Conservation (phyloP, 1,140 invertebrate genomes). For the Panulirus ornatus region DNA sequence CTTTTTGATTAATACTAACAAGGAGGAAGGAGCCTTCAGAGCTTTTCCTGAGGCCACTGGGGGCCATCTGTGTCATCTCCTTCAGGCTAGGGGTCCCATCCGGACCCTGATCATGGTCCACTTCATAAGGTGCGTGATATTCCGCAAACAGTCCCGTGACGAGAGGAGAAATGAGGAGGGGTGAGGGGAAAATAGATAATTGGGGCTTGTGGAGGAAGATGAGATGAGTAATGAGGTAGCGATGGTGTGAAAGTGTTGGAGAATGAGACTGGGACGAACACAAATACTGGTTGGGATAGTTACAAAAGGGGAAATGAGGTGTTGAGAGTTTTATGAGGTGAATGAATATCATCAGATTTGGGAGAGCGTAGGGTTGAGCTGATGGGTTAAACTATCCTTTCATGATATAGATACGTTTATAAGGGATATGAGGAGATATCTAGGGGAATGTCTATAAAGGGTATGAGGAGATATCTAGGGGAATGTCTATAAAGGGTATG, state of each 20-base stretch:
- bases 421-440: too few relatives aligned
- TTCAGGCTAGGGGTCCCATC: slow-evolving; percentile 73
- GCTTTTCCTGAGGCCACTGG: slow-evolving; percentile 66
- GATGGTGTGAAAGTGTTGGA: neutral
- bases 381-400: too few relatives aligned
- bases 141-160: slow-evolving; percentile 68
- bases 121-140: slow-evolving; percentile 64
- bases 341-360: too few relatives aligned
- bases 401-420: too few relatives aligned
- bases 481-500: too few relatives aligned
- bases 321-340: too few relatives aligned
- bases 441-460: too few relatives aligned
- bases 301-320: neutral
- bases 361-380: too few relatives aligned
- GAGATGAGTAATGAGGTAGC: neutral
- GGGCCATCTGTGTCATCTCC: slow-evolving; percentile 75
- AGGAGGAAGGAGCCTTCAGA: slow-evolving; percentile 77
- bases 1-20: slow-evolving; percentile 75
- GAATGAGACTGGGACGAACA: neutral
- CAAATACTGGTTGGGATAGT: neutral
- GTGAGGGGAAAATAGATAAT: too few relatives aligned
- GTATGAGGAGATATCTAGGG: too few relatives aligned
- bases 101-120: slow-evolving; percentile 82
- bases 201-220: neutral
- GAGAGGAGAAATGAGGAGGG: neutral